phyloP scores from a whole-genome alignment of 2,888 invertebrate species.

The Scotopteryx bipunctaria region DNA sequence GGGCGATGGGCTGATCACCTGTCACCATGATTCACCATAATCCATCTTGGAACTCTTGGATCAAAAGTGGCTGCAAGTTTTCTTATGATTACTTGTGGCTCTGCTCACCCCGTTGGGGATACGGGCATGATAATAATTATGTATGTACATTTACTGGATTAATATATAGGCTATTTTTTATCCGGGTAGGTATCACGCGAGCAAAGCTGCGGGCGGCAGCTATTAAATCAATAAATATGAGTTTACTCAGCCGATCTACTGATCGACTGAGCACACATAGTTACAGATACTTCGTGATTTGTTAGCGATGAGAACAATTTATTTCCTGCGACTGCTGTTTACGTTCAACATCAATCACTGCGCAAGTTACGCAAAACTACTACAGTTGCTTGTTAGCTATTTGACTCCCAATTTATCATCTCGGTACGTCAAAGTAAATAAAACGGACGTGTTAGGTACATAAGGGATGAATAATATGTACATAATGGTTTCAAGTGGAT shows the following conservation, averaged over 20 bases:
- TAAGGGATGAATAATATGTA: slow-evolving; percentile 5
- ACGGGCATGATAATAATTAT: no score
- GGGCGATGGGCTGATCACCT: no score
- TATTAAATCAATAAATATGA: not conserved
- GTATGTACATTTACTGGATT: no score
- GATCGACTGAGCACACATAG: slow-evolving; percentile 2
- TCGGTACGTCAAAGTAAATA: slow-evolving; percentile 12
- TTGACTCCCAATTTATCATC: slow-evolving; percentile 17
- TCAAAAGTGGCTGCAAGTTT: no score
- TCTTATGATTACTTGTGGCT: no score
- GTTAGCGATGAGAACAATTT: slow-evolving; percentile 7
- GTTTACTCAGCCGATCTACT: not conserved
- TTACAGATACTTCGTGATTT: slow-evolving; percentile 38
- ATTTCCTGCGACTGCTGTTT: slow-evolving; percentile 22
- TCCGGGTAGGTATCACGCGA: no score
- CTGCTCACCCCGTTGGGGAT: no score
- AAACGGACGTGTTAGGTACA: not conserved
- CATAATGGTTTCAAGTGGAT: slow-evolving; percentile 1
- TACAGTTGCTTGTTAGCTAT: slow-evolving; percentile 2
- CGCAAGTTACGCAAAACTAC: slow-evolving; percentile 8
- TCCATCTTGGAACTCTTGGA: no score
- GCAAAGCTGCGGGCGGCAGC: no score
- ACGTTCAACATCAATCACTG: slow-evolving; percentile 24
- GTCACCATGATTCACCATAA: no score
- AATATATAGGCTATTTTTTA: no score